phyloP scores from a whole-genome alignment of 2,797 vertebrate genomes.

The Mus minutoides region DNA sequence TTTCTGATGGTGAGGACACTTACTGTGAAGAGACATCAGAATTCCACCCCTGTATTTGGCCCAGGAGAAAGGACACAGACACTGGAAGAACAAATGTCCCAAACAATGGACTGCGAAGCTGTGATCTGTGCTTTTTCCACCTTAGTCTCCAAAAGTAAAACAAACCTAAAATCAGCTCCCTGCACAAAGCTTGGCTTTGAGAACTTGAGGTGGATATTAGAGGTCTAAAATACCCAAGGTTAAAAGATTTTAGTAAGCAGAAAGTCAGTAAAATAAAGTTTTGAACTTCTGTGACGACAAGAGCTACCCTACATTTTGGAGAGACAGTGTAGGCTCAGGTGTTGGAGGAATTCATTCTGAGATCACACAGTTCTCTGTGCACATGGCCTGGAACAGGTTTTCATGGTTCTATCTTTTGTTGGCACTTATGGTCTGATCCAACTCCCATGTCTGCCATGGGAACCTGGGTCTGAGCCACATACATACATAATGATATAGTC shows the following conservation, averaged over 20 bases:
- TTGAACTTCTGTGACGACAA: neutral
- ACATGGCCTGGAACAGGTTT: neutral
- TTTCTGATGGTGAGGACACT: constrained; percentile 35
- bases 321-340: neutral
- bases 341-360: neutral
- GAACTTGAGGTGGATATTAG: neutral
- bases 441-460: neutral
- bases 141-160: constrained; percentile 65
- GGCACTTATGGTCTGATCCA: too few species aligned
- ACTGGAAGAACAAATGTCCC: neutral
- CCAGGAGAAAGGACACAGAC: constrained; percentile 19
- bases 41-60: constrained; percentile 49
- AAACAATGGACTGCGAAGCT: constrained; percentile 16
- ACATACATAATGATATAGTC: rapidly evolving
- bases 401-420: neutral
- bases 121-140: constrained; percentile 49
- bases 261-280: constrained; percentile 43
- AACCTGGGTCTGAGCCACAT: neutral
- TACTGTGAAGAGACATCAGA: constrained; percentile 37
- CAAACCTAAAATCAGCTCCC: constrained; percentile 19
- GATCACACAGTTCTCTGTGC: neutral
- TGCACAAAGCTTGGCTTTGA: neutral
- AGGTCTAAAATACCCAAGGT: constrained; percentile 18
- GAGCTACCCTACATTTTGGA: neutral
- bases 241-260: constrained; percentile 30